These are phyloP conservation scores for Pseudeuparius sepicola DNA, from an alignment of 2,888 invertebrate species.

Conservation along the genomic window DNA sequence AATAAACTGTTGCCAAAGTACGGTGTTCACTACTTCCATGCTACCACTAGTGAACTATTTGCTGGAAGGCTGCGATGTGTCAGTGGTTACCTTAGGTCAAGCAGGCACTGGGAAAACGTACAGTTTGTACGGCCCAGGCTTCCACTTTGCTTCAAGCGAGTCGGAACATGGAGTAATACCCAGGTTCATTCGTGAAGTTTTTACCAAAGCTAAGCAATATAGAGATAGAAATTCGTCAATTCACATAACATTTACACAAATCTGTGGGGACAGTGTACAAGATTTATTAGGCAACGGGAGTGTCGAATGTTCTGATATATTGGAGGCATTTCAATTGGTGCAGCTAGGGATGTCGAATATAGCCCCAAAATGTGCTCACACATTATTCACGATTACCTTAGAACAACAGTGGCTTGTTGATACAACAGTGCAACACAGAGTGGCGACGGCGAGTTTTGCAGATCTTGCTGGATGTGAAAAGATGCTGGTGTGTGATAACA, in stretches of 20 bases:
- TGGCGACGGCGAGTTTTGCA: slow-evolving; percentile 66
- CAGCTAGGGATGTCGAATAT: slow-evolving; percentile 55
- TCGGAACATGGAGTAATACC: slow-evolving; percentile 64
- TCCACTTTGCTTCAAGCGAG: slow-evolving; percentile 50
- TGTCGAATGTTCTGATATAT: slow-evolving; percentile 50
- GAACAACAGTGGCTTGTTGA: slow-evolving; percentile 66
- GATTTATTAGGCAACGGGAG: slow-evolving; percentile 46
- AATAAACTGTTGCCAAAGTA: slow-evolving; percentile 51
- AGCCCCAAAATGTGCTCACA: slow-evolving; percentile 49
- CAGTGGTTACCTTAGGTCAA: slow-evolving; percentile 60
- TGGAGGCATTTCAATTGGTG: slow-evolving; percentile 61
- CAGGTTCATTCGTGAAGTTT: slow-evolving; percentile 60
- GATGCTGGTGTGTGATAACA: slow-evolving; percentile 36
- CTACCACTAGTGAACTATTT: slow-evolving; percentile 57
- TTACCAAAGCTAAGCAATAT: slow-evolving; percentile 53
- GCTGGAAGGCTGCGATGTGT: slow-evolving; percentile 66
- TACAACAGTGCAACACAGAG: slow-evolving; percentile 56
- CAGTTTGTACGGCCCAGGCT: slow-evolving; percentile 60
- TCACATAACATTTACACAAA: slow-evolving; percentile 65
- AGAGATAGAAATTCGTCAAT: slow-evolving; percentile 55
- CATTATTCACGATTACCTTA: slow-evolving; percentile 61
- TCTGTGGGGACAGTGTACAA: slow-evolving; percentile 54
- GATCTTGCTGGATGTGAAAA: slow-evolving; percentile 48
- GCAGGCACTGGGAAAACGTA: slow-evolving; percentile 58
- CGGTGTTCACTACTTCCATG: slow-evolving; percentile 54